phyloP scores from a whole-genome alignment of 2,113 vertebrate species.

The Riparia riparia region DNA sequence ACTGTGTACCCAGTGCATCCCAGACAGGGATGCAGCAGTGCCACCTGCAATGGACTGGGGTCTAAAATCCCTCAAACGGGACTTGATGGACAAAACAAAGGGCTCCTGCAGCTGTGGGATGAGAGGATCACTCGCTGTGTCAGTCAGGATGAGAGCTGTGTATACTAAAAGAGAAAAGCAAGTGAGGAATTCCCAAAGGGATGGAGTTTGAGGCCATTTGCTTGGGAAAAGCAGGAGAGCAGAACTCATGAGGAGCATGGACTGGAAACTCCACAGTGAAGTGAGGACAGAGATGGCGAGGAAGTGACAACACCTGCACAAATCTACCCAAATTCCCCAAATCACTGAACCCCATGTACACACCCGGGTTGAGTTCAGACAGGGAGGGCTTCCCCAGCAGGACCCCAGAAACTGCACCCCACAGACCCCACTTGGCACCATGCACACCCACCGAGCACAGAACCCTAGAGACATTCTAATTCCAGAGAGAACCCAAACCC shows the following conservation, averaged over 20 bases:
- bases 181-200: neutral
- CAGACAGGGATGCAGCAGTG: neutral
- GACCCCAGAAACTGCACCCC: neutral
- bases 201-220: neutral
- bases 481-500: neutral
- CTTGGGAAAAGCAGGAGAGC: neutral
- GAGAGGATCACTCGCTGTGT: neutral
- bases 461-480: neutral
- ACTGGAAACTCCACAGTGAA: neutral
- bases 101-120: neutral
- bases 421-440: neutral
- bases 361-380: neutral
- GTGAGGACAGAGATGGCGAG: accelerated
- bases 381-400: neutral
- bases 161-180: neutral
- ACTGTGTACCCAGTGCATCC: neutral
- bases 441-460: accelerated
- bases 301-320: neutral
- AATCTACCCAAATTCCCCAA: neutral
- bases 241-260: neutral
- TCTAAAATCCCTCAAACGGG: neutral
- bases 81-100: neutral
- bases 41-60: neutral
- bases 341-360: accelerated
- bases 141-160: neutral